Evolutionary conservation across 2,797 vertebrate species (phyloP), one percentile per base, ranked within the genome.

Genomic region (Malurus splendens): DNA sequence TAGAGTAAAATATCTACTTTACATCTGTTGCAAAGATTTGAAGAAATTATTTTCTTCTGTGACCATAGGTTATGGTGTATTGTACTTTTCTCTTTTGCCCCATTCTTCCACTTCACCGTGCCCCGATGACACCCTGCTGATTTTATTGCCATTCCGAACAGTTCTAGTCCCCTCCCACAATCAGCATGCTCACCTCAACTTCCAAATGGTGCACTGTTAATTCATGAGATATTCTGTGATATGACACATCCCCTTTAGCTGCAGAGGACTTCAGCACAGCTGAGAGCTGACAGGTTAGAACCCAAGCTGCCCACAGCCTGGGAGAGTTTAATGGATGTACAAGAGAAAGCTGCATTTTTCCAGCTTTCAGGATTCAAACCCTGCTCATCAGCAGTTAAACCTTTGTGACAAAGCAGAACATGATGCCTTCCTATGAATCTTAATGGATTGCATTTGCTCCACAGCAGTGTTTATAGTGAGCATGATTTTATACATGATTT

Each of bases 401-500:
- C 27, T 84, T 93, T 91, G 90, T 93, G 92, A 94, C 82, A 93
- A 81, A 91, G 82, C 92, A 92, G 88, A 96, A 87, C 71, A 30
- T 62, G 61, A 68, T 45, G 59, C 44, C 42, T 90, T 86, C 39
- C 27, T 90, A 56, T 80, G 83, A 92, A 83, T 82, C 80, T 91
- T 89, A 96, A 93, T 92, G 30, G 77, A 42, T n/a, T 92, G 18
- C 81, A 65, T 91, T 95, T 91, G 33, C 74, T 93, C 82, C 55
- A 44, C 47, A 72, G 82, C 44, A 88, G 52, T 90, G 79, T 92
- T 94, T 95, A 74, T 90, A 88, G 82, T 5, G 30, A 94, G 84
- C 60, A 75, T 85, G 91, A 93, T 90, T 94, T 94, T 90, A 87
- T 89, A 93, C 90, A 85, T 88, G 91, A 95, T 94, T 93, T 90